Evolutionary conservation across 2,888 invertebrate species (phyloP).

Genomic region (Petrophora chlorosata): DNA sequence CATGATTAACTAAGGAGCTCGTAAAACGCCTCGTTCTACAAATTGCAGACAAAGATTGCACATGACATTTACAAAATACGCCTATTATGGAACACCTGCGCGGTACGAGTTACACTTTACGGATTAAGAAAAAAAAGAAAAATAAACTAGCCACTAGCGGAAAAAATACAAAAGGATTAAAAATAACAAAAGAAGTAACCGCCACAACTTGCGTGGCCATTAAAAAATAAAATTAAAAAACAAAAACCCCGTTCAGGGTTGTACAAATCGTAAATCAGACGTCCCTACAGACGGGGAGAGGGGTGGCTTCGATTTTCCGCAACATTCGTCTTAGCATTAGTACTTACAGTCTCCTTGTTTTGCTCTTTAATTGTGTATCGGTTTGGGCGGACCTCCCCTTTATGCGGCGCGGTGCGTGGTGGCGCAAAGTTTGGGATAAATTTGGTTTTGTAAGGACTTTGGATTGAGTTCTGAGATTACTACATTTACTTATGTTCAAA

Average conservation of each 20-base stretch:
- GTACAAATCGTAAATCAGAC: slow-evolving; percentile 75
- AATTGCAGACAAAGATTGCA: slow-evolving; percentile 7
- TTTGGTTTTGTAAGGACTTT: slow-evolving; percentile 23
- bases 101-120: not conserved
- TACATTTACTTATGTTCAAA: not conserved
- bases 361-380: slow-evolving; percentile 81
- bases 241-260: slow-evolving; percentile 56
- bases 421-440: slow-evolving; percentile 28
- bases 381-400: slow-evolving; percentile 57
- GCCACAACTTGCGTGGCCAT: slow-evolving; percentile 41
- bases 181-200: slow-evolving; percentile 18
- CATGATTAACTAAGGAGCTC: slow-evolving; percentile 1
- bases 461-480: slow-evolving; percentile 1
- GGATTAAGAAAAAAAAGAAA: not conserved
- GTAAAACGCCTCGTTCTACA: slow-evolving; percentile 3
- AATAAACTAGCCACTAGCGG: slow-evolving; percentile 11
- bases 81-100: slow-evolving; percentile 1
- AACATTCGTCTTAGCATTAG: slow-evolving; percentile 82
- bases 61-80: slow-evolving; percentile 11
- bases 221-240: slow-evolving; percentile 55
- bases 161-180: not conserved
- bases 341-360: slow-evolving; percentile 76
- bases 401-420: slow-evolving; percentile 15
- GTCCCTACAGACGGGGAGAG: slow-evolving; percentile 63
- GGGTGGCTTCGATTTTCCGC: slow-evolving; percentile 79